Conservation (phyloP, 35 echinoderm and acorn worm genomes). For the Amphiura filiformis region DNA sequence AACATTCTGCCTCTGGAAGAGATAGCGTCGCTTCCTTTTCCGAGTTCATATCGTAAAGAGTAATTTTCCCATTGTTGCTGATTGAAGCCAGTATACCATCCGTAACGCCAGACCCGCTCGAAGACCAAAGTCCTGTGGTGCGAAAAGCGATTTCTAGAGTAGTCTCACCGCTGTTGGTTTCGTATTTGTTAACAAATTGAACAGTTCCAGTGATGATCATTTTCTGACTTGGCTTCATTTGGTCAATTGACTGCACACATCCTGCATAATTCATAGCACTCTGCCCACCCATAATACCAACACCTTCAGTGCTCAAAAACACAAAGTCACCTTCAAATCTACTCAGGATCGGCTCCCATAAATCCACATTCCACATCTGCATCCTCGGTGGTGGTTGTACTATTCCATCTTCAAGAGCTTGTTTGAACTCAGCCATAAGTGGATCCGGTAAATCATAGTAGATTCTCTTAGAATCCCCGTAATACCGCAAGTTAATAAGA, state of each 20-base stretch:
- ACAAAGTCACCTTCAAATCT: background rate
- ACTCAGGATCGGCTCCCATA: background rate
- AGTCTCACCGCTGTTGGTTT: background rate
- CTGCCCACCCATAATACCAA: background rate
- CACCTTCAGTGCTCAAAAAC: background rate
- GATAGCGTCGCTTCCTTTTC: background rate
- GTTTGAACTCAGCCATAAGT: conserved; percentile 6
- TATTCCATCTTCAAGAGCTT: background rate
- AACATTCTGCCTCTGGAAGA: background rate
- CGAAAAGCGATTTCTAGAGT: background rate
- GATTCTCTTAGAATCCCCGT: conserved; percentile 62
- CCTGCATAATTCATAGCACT: background rate
- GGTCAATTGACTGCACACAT: background rate
- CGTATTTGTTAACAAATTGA: background rate
- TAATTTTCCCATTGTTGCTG: background rate
- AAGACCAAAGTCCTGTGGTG: background rate
- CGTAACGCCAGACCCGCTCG: background rate
- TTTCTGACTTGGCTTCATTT: background rate
- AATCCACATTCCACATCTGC: background rate
- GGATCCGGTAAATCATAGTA: conserved; percentile 60
- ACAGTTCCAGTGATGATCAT: background rate
- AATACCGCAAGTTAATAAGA: conserved; percentile 38
- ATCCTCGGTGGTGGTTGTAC: background rate
- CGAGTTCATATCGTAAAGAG: background rate
- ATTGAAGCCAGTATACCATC: background rate